Percentiles rank a stretch among this genome's conserved stretches.
phyloP scores from a whole-genome alignment of 1,140 invertebrate species.

The Cotesia glomerata region DNA sequence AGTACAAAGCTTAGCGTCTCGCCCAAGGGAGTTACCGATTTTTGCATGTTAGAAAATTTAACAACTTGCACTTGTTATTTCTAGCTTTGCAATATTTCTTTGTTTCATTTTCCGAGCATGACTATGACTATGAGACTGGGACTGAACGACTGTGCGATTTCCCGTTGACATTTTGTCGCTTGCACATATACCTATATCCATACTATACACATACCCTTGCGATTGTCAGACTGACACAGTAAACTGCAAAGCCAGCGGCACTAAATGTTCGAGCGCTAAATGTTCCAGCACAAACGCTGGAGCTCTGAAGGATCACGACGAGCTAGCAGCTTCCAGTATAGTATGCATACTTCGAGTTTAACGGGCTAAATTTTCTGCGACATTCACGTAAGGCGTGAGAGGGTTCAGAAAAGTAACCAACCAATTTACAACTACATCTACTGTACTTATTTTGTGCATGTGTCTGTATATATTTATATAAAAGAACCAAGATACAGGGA shows the following conservation, averaged over 20 bases:
- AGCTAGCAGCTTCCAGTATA: background rate
- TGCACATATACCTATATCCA: background rate
- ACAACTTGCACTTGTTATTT: slow-evolving; percentile 7
- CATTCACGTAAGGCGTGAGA: slow-evolving; percentile 3
- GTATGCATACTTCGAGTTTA: background rate
- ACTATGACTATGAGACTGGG: too few species aligned
- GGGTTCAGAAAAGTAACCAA: slow-evolving; percentile 5
- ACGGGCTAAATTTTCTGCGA: background rate
- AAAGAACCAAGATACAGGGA: slow-evolving; percentile 4
- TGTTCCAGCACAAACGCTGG: background rate
- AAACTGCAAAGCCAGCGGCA: background rate
- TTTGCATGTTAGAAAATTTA: slow-evolving; percentile 28
- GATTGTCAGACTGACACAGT: background rate
- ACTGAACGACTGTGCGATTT: background rate
- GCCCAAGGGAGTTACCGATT: background rate
- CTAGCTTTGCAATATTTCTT: slow-evolving; percentile 5
- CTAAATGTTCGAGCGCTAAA: too few species aligned
- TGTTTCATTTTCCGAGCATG: background rate
- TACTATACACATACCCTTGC: too few species aligned
- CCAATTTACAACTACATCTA: background rate
- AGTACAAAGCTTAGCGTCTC: slow-evolving; percentile 23
- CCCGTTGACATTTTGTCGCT: background rate
- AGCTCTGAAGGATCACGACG: background rate
- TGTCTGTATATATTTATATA: background rate
- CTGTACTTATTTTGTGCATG: background rate